Conservation (phyloP, 2,888 invertebrate genomes). For the Imbricaverruca yamaguchii region DNA sequence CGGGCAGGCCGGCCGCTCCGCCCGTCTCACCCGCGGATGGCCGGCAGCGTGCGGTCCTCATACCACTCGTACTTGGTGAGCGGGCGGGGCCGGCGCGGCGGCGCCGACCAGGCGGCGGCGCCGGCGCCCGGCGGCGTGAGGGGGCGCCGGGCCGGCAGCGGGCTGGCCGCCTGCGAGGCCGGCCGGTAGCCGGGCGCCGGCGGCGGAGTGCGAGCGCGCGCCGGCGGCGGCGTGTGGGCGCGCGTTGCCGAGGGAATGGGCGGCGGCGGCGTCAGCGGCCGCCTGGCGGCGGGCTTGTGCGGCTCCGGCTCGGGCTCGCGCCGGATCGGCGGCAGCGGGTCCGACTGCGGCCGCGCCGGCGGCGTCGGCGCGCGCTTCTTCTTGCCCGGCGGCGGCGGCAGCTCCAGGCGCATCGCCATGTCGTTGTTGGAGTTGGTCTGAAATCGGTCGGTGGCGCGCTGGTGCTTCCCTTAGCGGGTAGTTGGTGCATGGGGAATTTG, state of each 20-base stretch:
- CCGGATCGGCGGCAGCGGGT: conserved; percentile 27
- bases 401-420: neutral
- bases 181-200: conserved; percentile 21
- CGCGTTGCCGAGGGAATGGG: conserved; percentile 16
- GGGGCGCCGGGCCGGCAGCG: conserved; percentile 30
- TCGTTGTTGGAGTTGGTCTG: conserved; percentile 16
- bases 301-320: no score
- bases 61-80: neutral
- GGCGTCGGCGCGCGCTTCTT: conserved; percentile 26
- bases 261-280: conserved; percentile 20
- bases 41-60: conserved; percentile 18
- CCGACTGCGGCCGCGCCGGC: neutral
- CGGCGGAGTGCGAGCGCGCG: conserved; percentile 17
- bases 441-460: no score
- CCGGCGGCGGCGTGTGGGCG: conserved; percentile 18
- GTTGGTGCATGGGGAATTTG: no score
- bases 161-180: conserved; percentile 24
- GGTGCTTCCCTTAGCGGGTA: no score
- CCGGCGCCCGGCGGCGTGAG: neutral
- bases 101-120: neutral
- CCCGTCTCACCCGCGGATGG: conserved; percentile 18
- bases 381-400: conserved; percentile 26
- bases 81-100: neutral
- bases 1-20: conserved; percentile 8
- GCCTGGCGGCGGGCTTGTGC: conserved; percentile 20